Evolutionary conservation across 2,797 vertebrate genomes (phyloP), one percentile per base, ranked within the genome.

Genomic region (Rhabdomys pumilio): DNA sequence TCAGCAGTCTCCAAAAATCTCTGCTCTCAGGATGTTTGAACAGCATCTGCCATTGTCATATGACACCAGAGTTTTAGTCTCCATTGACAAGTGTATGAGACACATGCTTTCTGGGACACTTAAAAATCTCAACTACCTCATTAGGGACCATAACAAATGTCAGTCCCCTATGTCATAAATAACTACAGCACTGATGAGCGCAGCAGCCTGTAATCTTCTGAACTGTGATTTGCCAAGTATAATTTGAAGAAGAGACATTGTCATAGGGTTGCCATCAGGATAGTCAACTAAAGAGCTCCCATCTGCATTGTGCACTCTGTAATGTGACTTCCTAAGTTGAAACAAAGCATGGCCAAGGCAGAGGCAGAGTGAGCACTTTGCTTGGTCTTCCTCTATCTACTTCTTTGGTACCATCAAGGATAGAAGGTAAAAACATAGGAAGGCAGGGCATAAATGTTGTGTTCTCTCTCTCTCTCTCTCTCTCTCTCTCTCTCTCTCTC

Each of bases 211-310:
- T 1, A 75, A 73, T 92, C 83, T 91, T 0, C 26, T 75, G 12
- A 10, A 14, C 26, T 63, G 31, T 34, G 53, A 80, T 80, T n/a
- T 55, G 4, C 76, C 15, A 53, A 31, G 17, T 12, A n/a, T 22
- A 55, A n/a, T 83, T 63, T 67, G 65, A 19, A 97, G 47, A 59
- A 86, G 47, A 83, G 75, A 89, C 47, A 57, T 47, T 41, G 8
- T 55, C 12, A 83, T 72, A 63, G 3, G 24, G 55, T 61, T 92
- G 61, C 83, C 17, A 29, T 92, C 12, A 82, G 34, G 26, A 63
- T 59, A 9, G 9, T 83, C 22, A 53, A 12, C 41, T 94, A 59
- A 84, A 90, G 9, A 83, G 50, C 9, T 77, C 3, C 12, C 0
- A 4, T 89, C 11, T 95, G 59, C 59, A 69, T 1, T 24, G 47